These are phyloP conservation scores for Eupeodes luniger DNA, from an alignment of 2,888 invertebrate genomes.

Conservation along the genomic window DNA sequence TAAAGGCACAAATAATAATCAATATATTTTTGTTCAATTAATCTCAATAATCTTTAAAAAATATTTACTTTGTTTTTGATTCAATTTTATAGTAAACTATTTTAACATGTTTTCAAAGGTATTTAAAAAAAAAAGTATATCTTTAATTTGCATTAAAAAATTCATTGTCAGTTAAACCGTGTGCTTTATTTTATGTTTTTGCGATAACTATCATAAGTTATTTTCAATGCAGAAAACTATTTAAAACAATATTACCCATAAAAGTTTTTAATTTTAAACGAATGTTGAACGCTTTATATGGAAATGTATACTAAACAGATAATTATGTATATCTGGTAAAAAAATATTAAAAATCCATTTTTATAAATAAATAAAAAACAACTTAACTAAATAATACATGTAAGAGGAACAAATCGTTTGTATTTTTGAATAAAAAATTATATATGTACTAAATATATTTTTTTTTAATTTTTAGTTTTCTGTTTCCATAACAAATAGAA, in stretches of 20 bases:
- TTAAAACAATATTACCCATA: slow-evolving; percentile 33
- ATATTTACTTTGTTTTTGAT: neutral
- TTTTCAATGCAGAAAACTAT: slow-evolving; percentile 19
- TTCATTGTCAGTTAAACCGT: neutral
- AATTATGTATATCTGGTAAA: slow-evolving; percentile 36
- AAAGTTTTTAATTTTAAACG: slow-evolving; percentile 41
- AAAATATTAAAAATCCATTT: slow-evolving; percentile 66
- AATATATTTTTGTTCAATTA: neutral
- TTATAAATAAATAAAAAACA: slow-evolving; percentile 64
- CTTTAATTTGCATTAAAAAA: neutral
- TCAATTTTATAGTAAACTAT: neutral
- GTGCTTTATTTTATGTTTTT: slow-evolving; percentile 23
- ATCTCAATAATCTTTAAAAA: too few species aligned
- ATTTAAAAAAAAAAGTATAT: neutral
- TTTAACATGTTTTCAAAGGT: slow-evolving; percentile 22
- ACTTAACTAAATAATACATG: slow-evolving; percentile 50
- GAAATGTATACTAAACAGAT: slow-evolving; percentile 50
- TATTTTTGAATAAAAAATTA: slow-evolving; percentile 76
- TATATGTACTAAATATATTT: slow-evolving; percentile 57
- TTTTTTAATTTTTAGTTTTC: slow-evolving; percentile 54
- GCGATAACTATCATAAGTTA: neutral
- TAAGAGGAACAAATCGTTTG: slow-evolving; percentile 76
- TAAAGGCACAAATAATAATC: neutral
- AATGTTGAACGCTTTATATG: slow-evolving; percentile 49
- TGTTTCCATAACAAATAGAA: slow-evolving; percentile 47